Conservation (phyloP, 1,140 invertebrate species). For the Ceratina japonica region DNA sequence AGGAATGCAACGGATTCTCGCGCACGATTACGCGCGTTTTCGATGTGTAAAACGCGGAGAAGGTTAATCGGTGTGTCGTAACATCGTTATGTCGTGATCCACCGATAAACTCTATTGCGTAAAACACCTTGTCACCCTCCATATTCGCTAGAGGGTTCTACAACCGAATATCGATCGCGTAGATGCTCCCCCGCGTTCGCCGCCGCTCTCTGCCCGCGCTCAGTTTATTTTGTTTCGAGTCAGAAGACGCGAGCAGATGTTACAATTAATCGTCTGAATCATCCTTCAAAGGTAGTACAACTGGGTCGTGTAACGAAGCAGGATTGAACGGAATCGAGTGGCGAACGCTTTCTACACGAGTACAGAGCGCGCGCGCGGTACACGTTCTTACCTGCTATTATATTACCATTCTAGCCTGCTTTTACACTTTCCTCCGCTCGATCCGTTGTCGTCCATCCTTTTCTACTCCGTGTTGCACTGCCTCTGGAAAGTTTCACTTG, state of each 20-base stretch:
- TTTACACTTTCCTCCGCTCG: conserved; percentile 13
- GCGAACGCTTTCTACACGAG: conserved; percentile 5
- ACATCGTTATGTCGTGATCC: conserved; percentile 10
- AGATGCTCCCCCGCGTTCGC: too few species aligned
- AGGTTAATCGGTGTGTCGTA: conserved; percentile 12
- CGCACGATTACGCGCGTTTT: conserved; percentile 6
- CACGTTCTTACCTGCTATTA: conserved; percentile 5
- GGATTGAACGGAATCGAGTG: conserved; percentile 2
- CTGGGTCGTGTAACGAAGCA: too few species aligned
- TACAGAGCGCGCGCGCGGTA: not conserved
- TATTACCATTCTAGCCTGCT: conserved; percentile 29
- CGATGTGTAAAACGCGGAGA: conserved; percentile 10
- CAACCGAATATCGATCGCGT: not conserved
- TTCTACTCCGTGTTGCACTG: not conserved
- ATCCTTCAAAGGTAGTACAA: too few species aligned
- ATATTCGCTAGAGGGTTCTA: not conserved
- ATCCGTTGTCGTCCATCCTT: conserved; percentile 3
- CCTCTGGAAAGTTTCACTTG: conserved; percentile 19
- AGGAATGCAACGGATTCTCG: not conserved
- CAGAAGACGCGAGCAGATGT: too few species aligned
- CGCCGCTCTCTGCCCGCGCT: too few species aligned
- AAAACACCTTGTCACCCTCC: not conserved
- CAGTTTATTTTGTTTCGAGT: not conserved
- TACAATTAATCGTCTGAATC: too few species aligned
- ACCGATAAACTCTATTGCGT: conserved; percentile 17